These are phyloP conservation scores for Drosophila suboccidentalis DNA, from an alignment of 2,888 invertebrate genomes.

Conservation along the genomic window DNA sequence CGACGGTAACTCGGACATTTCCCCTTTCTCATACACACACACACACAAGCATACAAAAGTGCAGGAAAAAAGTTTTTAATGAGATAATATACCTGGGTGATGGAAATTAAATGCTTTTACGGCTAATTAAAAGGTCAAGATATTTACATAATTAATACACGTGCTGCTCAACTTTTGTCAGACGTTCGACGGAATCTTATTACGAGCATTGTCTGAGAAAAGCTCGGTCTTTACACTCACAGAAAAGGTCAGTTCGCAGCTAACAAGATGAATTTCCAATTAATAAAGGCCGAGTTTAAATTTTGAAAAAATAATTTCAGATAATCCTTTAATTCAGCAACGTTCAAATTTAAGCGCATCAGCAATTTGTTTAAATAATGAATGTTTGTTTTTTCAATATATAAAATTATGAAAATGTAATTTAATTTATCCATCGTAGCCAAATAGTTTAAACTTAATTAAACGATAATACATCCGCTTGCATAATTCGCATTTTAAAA, in stretches of 20 bases:
- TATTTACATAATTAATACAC: constrained; percentile 67
- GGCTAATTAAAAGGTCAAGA: constrained; percentile 68
- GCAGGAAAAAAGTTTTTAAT: constrained; percentile 59
- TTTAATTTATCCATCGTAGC: not conserved
- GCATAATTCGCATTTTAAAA: not conserved
- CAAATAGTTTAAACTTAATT: not conserved
- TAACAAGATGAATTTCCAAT: constrained; percentile 6
- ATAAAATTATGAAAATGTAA: not conserved
- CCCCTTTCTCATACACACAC: not conserved
- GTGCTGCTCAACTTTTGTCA: constrained; percentile 22
- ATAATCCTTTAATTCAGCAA: not conserved
- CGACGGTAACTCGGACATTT: constrained; percentile 9
- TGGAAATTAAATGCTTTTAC: constrained; percentile 63
- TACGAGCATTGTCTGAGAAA: constrained; percentile 2
- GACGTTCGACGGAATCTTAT: constrained; percentile 21
- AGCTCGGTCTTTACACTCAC: not conserved
- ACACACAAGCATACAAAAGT: constrained; percentile 8
- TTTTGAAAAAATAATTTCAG: not conserved
- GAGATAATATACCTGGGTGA: constrained; percentile 61
- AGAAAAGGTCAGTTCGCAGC: not conserved
- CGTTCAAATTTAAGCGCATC: not conserved
- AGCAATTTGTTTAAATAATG: not conserved
- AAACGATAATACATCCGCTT: not conserved
- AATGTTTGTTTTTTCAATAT: not conserved
- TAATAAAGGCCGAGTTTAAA: constrained; percentile 5